Evolutionary conservation across 2,888 invertebrate species (phyloP).

Genomic region (Cremastobaeus sp.): DNA sequence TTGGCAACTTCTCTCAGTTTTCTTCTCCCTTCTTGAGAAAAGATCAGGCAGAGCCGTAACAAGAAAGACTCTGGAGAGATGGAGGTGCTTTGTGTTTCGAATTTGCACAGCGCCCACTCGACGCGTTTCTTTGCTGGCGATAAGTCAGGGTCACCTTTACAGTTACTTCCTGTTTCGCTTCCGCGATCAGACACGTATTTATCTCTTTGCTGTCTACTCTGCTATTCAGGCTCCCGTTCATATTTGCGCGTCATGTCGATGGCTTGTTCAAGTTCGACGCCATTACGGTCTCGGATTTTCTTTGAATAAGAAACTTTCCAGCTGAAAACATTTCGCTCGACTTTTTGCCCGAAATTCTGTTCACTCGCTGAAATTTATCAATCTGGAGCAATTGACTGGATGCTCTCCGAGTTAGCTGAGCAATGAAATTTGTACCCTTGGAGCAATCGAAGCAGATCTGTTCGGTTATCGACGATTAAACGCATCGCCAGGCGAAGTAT

Average conservation of each 20-base stretch:
- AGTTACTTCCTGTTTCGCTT: conserved; percentile 36
- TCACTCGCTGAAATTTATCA: no score
- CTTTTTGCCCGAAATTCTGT: no score
- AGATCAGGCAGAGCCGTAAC: conserved; percentile 43
- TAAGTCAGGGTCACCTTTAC: conserved; percentile 65
- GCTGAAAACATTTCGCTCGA: background rate
- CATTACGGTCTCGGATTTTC: conserved; percentile 11
- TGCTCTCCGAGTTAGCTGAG: no score
- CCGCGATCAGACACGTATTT: conserved; percentile 32
- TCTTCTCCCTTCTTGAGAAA: conserved; percentile 37
- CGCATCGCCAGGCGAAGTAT: no score
- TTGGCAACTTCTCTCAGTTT: conserved; percentile 39
- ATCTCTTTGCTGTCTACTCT: conserved; percentile 28
- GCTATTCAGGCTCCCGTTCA: conserved; percentile 21
- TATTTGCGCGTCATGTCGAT: conserved; percentile 15
- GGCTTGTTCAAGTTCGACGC: conserved; percentile 1
- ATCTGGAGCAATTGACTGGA: no score
- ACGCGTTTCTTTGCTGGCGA: conserved; percentile 68
- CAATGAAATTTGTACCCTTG: no score
- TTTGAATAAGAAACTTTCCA: background rate
- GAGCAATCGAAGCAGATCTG: no score
- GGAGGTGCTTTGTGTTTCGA: conserved; percentile 70
- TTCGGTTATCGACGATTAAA: no score
- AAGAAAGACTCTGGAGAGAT: conserved; percentile 65
- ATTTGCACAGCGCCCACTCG: conserved; percentile 69